Percentiles rank a stretch among this genome's conserved stretches.
Evolutionary conservation across 2,113 vertebrate genomes (phyloP).

Genomic region (Centropus bengalensis): DNA sequence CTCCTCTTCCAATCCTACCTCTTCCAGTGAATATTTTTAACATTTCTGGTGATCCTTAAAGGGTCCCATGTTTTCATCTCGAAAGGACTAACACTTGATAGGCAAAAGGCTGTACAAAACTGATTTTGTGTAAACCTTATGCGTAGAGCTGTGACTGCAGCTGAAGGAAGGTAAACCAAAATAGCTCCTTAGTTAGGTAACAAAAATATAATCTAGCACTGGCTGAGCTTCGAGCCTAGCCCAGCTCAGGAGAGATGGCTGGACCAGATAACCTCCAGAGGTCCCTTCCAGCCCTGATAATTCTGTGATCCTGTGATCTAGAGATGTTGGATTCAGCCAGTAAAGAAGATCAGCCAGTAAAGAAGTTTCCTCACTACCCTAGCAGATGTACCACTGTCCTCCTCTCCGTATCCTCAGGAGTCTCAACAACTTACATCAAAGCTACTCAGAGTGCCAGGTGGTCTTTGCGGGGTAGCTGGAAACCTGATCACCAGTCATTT

Average conservation of each 20-base stretch:
- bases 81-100: neutral
- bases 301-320: neutral
- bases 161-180: neutral
- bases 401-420: neutral
- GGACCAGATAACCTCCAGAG: neutral
- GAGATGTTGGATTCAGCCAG: neutral
- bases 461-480: neutral
- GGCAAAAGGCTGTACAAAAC: neutral
- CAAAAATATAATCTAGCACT: neutral
- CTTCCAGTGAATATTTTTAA: neutral
- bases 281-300: neutral
- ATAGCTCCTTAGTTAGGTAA: neutral
- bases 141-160: neutral
- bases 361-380: neutral
- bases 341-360: neutral
- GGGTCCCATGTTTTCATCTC: neutral
- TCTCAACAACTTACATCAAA: neutral
- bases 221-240: neutral
- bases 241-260: neutral
- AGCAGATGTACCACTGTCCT: neutral
- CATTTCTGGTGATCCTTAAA: neutral
- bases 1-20: neutral
- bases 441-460: neutral
- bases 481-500: neutral
- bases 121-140: neutral